These are phyloP conservation scores for Drosophila nigritarsus DNA, from an alignment of 2,888 invertebrate genomes.

Conservation along the genomic window DNA sequence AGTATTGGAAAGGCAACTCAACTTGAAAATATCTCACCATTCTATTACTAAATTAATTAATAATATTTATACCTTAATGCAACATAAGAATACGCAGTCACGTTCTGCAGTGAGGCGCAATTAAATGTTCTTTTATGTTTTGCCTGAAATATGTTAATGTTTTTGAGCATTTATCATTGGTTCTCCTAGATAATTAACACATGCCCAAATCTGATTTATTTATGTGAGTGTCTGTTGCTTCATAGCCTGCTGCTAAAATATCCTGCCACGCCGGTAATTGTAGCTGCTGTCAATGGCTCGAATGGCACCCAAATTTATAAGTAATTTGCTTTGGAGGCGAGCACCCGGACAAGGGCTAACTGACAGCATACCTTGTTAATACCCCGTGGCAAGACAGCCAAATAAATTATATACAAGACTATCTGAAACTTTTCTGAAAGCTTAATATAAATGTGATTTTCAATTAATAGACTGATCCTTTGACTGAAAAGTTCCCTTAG, in stretches of 20 bases:
- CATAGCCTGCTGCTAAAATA: slow-evolving; percentile 32
- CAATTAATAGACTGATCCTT: background rate
- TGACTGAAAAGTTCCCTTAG: background rate
- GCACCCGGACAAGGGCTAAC: slow-evolving; percentile 5
- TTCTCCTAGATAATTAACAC: slow-evolving; percentile 77
- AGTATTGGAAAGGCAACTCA: background rate
- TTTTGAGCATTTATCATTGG: slow-evolving; percentile 14
- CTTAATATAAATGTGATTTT: background rate
- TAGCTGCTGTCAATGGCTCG: slow-evolving; percentile 74
- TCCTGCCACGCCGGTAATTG: slow-evolving; percentile 59
- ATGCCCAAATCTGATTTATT: slow-evolving; percentile 82
- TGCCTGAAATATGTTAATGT: slow-evolving; percentile 45
- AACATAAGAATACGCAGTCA: background rate
- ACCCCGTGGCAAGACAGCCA: slow-evolving; percentile 7
- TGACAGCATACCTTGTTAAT: slow-evolving; percentile 37
- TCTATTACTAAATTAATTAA: background rate
- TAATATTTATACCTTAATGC: background rate
- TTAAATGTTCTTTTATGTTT: slow-evolving; percentile 16
- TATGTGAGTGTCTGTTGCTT: slow-evolving; percentile 59
- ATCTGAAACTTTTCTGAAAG: background rate
- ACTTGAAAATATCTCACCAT: background rate
- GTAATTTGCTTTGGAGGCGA: slow-evolving; percentile 41
- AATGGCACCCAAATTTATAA: slow-evolving; percentile 71
- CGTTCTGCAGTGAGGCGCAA: background rate
- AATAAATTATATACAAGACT: background rate